Evolutionary conservation across 2,113 vertebrate genomes (phyloP).

Genomic region (Copsychus sechellarum): DNA sequence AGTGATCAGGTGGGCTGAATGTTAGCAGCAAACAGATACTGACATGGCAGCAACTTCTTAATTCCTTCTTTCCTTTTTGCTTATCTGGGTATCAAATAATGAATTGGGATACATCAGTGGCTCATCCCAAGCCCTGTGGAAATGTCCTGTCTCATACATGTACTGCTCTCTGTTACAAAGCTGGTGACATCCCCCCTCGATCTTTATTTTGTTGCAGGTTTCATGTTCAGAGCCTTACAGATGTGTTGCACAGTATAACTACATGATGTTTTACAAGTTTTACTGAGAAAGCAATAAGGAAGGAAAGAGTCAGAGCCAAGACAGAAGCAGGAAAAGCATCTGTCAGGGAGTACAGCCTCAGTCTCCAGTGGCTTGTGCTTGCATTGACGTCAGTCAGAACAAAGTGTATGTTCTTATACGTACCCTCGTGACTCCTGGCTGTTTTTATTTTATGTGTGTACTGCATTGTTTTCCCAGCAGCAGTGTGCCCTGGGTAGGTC

Average conservation of each 20-base stretch:
- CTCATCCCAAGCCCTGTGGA: background rate
- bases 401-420: background rate
- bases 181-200: background rate
- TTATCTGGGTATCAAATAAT: background rate
- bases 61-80: background rate
- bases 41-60: background rate
- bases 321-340: background rate
- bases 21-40: background rate
- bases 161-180: background rate
- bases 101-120: background rate
- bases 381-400: background rate
- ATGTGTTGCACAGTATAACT: background rate
- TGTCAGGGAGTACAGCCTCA: background rate
- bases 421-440: background rate
- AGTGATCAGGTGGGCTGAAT: background rate
- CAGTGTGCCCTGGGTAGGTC: background rate
- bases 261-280: background rate
- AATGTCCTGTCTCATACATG: background rate
- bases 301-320: background rate
- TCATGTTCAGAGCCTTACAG: fast-evolving
- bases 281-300: background rate
- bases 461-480: background rate
- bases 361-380: background rate
- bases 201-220: background rate
- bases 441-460: background rate